A percentile compares a stretch with the other conserved stretches of the same genome.
Conservation (phyloP, 2,888 invertebrate species). For the Allygus modestus region DNA sequence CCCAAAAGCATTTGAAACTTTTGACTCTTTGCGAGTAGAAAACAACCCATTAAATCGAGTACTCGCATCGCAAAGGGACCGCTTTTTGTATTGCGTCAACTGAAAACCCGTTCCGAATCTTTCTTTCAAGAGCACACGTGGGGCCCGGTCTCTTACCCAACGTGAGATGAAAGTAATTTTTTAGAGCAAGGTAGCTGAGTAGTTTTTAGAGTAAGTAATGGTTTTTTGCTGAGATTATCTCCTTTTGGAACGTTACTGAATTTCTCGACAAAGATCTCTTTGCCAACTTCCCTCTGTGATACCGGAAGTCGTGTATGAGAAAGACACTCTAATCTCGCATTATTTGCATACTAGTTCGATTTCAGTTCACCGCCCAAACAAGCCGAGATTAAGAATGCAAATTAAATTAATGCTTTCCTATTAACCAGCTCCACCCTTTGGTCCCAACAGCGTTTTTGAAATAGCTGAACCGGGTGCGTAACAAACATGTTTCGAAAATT, state of each 20-base stretch:
- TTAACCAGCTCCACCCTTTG: background rate
- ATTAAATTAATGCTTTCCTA: constrained; percentile 20
- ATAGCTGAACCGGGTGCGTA: background rate
- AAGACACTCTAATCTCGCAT: constrained; percentile 1
- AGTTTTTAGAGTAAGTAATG: no score
- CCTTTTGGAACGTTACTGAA: background rate
- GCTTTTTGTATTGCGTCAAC: constrained; percentile 23
- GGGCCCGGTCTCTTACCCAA: constrained; percentile 27
- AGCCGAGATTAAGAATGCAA: constrained; percentile 10
- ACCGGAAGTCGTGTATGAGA: constrained; percentile 6
- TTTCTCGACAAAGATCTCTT: background rate
- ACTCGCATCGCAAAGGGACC: background rate
- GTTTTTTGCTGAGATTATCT: constrained; percentile 3
- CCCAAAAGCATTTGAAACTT: background rate
- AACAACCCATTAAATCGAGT: background rate
- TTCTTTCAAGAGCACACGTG: background rate
- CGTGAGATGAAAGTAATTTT: constrained; percentile 36
- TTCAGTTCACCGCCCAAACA: constrained; percentile 8
- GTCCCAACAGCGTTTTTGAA: background rate
- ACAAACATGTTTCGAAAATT: background rate
- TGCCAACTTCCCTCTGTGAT: background rate
- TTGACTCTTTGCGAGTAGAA: background rate
- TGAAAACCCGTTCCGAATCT: constrained; percentile 15
- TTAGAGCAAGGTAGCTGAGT: constrained; percentile 41
- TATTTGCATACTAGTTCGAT: constrained; percentile 23